phyloP scores from a whole-genome alignment of 2,797 vertebrate species.

The Neosilurus hyrtlii region DNA sequence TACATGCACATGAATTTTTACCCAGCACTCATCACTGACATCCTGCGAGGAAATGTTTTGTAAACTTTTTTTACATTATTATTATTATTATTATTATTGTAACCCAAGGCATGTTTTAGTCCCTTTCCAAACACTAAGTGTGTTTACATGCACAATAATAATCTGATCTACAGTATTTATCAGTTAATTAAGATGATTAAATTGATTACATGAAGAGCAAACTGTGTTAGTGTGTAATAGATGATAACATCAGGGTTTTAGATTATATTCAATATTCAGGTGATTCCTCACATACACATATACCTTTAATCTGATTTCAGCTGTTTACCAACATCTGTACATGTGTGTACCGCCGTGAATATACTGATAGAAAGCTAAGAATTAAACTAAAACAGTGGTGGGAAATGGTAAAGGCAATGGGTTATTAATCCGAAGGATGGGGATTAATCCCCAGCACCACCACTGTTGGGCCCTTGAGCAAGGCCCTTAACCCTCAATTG shows the following conservation, averaged over 20 bases:
- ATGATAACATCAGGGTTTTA: not conserved
- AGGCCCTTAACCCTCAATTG: too few species aligned
- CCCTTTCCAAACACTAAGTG: conserved; percentile 9
- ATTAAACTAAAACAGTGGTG: too few species aligned
- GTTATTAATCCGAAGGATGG: too few species aligned
- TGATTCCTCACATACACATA: not conserved
- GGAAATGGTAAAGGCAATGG: too few species aligned
- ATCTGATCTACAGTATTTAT: not conserved
- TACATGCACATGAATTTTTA: not conserved
- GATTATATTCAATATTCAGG: not conserved
- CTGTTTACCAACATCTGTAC: not conserved
- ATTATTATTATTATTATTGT: too few species aligned
- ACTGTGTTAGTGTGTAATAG: not conserved
- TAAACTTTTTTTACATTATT: not conserved
- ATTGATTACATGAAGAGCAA: not conserved
- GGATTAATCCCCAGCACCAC: too few species aligned
- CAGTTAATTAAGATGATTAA: not conserved
- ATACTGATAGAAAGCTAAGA: too few species aligned
- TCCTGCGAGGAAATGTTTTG: conserved; percentile 13
- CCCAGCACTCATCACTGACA: not conserved
- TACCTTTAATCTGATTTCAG: not conserved
- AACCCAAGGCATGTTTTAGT: conserved; percentile 28
- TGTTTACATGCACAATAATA: conserved; percentile 15
- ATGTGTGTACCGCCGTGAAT: not conserved
- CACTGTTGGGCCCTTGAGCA: too few species aligned